Conservation (phyloP, 1,140 invertebrate species). For the Formica selysi region DNA sequence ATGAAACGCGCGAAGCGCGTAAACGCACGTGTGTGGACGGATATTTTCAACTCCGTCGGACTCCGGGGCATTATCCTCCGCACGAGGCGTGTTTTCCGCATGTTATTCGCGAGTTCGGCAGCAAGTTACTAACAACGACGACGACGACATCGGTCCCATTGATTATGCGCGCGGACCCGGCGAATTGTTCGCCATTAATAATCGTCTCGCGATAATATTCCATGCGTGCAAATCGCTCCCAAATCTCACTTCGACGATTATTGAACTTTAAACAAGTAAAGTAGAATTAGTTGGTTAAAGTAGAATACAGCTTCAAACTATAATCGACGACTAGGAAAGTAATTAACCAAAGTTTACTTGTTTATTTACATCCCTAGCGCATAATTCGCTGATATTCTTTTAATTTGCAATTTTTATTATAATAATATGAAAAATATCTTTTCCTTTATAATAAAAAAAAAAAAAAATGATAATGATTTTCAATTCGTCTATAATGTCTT, state of each 20-base stretch:
- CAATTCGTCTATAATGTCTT: background rate
- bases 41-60: conserved; percentile 48
- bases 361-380: background rate
- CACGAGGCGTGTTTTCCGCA: conserved; percentile 50
- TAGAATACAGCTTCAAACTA: background rate
- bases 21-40: conserved; percentile 39
- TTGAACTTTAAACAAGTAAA: conserved; percentile 3
- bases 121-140: conserved; percentile 32
- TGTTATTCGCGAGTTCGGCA: background rate
- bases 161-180: conserved; percentile 13
- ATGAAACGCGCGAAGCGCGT: conserved; percentile 48
- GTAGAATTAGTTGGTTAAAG: conserved; percentile 8
- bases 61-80: conserved; percentile 33
- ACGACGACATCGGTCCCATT: conserved; percentile 37
- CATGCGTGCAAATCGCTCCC: conserved; percentile 15
- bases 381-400: background rate
- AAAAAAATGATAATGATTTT: background rate
- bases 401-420: background rate
- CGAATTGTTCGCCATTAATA: conserved; percentile 47
- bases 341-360: background rate
- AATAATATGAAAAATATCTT: background rate
- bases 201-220: conserved; percentile 46
- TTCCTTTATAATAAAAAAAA: background rate
- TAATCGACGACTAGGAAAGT: background rate
- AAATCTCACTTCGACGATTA: conserved; percentile 7